phyloP scores from a whole-genome alignment of 2,113 vertebrate species.

The Lepus timidus region DNA sequence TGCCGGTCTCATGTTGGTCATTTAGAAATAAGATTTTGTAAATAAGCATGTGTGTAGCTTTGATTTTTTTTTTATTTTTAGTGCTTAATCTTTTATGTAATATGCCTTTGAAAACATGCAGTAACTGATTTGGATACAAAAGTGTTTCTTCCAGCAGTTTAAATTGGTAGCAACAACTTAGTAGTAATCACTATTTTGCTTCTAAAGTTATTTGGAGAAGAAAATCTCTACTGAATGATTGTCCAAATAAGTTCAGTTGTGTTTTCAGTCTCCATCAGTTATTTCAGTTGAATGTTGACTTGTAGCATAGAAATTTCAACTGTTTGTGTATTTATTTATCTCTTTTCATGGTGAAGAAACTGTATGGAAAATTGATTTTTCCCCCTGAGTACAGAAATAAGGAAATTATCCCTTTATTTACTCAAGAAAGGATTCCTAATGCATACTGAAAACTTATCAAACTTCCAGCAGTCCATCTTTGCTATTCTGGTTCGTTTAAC shows the following conservation, averaged over 20 bases:
- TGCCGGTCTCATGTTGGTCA: background rate
- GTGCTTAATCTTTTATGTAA: conserved; percentile 11
- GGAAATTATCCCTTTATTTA: conserved; percentile 59
- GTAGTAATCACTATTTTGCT: conserved; percentile 25
- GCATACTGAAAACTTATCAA: background rate
- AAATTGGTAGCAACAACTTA: background rate
- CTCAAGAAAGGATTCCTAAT: conserved; percentile 22
- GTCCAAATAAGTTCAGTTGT: background rate
- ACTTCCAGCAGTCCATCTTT: background rate
- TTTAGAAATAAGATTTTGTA: background rate
- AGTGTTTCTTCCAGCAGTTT: background rate
- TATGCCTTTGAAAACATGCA: background rate
- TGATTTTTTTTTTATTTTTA: conserved; percentile 11
- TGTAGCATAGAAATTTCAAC: background rate
- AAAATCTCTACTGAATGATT: conserved; percentile 16
- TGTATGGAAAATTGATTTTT: conserved; percentile 28
- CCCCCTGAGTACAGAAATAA: background rate
- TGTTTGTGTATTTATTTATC: background rate
- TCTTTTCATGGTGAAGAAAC: conserved; percentile 46
- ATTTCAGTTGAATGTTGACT: conserved; percentile 11
- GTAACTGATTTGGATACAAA: background rate
- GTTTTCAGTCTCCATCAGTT: background rate
- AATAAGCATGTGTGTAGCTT: background rate
- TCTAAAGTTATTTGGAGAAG: conserved; percentile 36
- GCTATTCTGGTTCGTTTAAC: background rate